Base-by-base conservation (phyloP, 2,888 invertebrate species). In the Xanthorhoe designata region DNA sequence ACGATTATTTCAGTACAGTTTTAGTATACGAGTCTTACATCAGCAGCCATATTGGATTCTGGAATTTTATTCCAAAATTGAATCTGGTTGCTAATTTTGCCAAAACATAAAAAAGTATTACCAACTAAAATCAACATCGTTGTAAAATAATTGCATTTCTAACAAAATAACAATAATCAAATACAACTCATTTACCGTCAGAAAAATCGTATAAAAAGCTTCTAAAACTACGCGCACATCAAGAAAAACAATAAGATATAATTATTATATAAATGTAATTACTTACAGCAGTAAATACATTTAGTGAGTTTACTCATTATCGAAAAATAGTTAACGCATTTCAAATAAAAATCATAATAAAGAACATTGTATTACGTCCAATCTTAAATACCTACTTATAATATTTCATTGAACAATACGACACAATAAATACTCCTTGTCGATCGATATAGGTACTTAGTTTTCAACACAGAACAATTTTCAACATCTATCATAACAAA, bases 401-500 rank as follows among this genome's bases (percentile, higher is more conserved):
- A 49, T 63, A 68, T 76, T 73, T 77, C 72, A 68, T 80, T 73
- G 75, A 80, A 75, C 69, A 81, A 76, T 74, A 82, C 76, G 70
- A 74, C 71, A 76, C 76, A 83, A 84, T 86, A 88, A 86, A 87
- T 86, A 87, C 75, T 68, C 73, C 71, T 74, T 74, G 64, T 77
- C 73, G 73, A 57, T 32, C n/a, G n/a, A n/a, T n/a, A n/a, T n/a
- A n/a, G n/a, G 60, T 68, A 65, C 35, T 62, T 54, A 62, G 47
- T 19, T 54, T 19, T 76, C 75, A 83, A 86, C 78, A 80, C 78
- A 82, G 78, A 83, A 85, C 84, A 84, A 86, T 85, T 84, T 82
- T 80, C 77, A 79, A 77, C 72, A 83, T 77, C 79, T 79, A 82
- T 77, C 79, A 84, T 83, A 84, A 85, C 88, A 91, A 92, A 91